phyloP scores from a whole-genome alignment of 2,888 invertebrate species.

The Ochropleura plecta region DNA sequence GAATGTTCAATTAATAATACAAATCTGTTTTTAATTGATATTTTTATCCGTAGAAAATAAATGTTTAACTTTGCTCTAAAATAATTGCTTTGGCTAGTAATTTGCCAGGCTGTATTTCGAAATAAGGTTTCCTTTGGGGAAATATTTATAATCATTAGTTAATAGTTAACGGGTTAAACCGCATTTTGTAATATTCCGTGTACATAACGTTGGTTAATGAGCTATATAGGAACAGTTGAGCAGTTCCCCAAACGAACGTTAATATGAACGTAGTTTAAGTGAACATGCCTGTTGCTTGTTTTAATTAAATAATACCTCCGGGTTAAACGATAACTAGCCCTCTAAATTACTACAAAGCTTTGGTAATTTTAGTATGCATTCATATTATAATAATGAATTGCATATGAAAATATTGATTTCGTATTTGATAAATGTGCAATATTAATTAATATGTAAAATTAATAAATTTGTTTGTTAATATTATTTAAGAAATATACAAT shows the following conservation, averaged over 20 bases:
- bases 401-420: not conserved
- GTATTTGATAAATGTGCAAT: not conserved
- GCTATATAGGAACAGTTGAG: not conserved
- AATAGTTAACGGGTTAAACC: constrained; percentile 8
- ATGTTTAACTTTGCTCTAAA: not conserved
- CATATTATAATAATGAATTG: too few relatives aligned
- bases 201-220: constrained; percentile 19
- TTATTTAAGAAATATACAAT: too few relatives aligned
- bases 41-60: not conserved
- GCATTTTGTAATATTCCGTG: constrained; percentile 10
- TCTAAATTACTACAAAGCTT: not conserved
- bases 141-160: not conserved
- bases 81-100: not conserved
- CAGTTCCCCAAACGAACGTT: constrained; percentile 12
- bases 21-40: constrained; percentile 2
- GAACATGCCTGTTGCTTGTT: not conserved
- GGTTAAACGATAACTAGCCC: not conserved
- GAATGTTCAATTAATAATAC: not conserved
- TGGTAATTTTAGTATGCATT: not conserved
- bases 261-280: constrained; percentile 2
- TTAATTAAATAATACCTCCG: constrained; percentile 1
- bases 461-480: not conserved
- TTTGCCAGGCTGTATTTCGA: not conserved
- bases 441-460: not conserved
- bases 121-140: not conserved